Evolutionary conservation across 2,888 invertebrate species (phyloP), one percentile per base, ranked within the genome.

Genomic region (Heteromyza rotundicornis): DNA sequence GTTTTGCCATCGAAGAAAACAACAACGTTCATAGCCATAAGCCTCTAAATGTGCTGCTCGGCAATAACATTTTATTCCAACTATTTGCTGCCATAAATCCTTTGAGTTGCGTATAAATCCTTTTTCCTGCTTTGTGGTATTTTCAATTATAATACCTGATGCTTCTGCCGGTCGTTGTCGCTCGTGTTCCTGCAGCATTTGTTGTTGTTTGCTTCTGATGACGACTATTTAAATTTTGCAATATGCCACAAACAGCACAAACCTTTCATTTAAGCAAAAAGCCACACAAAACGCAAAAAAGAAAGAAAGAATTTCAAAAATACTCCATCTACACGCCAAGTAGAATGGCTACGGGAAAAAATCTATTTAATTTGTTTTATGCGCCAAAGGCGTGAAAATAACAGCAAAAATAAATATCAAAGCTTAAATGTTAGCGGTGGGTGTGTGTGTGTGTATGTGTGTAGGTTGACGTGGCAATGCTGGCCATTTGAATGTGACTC

Each of bases 101-200:
- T 47, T 47, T 47, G 47, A 47, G 14, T 19, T 19, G 20, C 3
- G 20, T 8, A 19, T 19, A 47, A 17, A 14, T 47, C 47, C 47
- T 47, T 47, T 47, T 47, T 2, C 20, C 14, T 19, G 47, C 73
- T 73, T 73, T 73, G 73, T 73, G 69, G 73, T 65, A 72, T 73
- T 75, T 73, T 70, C 73, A 73, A 73, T 73, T 73, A 73, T 73
- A 73, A 73, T 57, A 47, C 27, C 49, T 27, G 55, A 14, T 24
- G 14, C 27, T 16, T 2, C 1, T 52, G 40, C 40, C 3, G 2
- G 40, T 47, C 7, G 47, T 47, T n/a, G n/a, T 8, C n/a, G 47
- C 19, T 19, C 20, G 47, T 47, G 10, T 40, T 7, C 3, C 20
- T 19, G 19, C 47, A 7, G 14, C 47, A 20, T 23, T 19, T 14